Percentiles rank a stretch among this genome's conserved stretches.
Evolutionary conservation across 2,113 vertebrate genomes (phyloP).

Genomic region (Rhodinocichla rosea): DNA sequence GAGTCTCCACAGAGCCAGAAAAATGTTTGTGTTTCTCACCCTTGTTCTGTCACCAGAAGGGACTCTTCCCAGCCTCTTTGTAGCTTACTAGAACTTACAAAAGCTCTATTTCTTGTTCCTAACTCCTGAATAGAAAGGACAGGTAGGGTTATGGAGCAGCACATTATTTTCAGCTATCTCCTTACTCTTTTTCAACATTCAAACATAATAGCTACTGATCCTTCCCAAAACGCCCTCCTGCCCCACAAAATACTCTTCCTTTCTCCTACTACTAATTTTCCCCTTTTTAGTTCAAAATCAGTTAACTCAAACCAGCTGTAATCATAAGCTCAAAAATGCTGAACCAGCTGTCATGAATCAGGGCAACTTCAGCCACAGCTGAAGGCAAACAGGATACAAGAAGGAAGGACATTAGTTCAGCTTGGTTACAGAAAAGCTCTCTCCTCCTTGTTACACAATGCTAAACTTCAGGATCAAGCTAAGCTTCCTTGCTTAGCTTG

Average conservation of each 20-base stretch:
- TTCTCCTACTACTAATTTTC: background rate
- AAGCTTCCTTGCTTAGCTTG: background rate
- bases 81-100: background rate
- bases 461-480: background rate
- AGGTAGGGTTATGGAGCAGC: background rate
- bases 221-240: background rate
- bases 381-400: background rate
- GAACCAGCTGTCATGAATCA: background rate
- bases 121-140: background rate
- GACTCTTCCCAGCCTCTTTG: background rate
- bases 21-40: background rate
- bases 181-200: background rate
- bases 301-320: background rate
- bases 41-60: background rate
- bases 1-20: background rate
- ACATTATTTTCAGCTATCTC: background rate
- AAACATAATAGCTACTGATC: background rate
- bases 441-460: background rate
- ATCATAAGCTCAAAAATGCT: background rate
- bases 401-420: background rate
- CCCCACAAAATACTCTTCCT: background rate
- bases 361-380: background rate
- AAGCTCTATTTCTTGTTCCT: background rate
- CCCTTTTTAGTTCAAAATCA: background rate
- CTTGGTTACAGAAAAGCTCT: background rate